Conservation (phyloP, 2,888 invertebrate species). For the Cosmia pyralina region DNA sequence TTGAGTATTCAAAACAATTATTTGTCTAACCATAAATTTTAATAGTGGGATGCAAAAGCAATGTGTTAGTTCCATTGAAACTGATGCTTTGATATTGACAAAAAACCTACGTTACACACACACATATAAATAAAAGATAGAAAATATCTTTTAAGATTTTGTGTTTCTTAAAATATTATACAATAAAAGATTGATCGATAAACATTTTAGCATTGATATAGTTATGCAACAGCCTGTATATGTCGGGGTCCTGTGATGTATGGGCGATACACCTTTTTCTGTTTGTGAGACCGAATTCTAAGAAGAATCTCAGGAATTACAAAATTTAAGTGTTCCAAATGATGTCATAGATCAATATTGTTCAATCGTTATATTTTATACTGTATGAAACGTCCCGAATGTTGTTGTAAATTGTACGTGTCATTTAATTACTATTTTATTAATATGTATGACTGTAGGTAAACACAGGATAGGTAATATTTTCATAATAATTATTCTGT, state of each 20-base stretch:
- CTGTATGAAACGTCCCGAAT: constrained; percentile 48
- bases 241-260: constrained; percentile 62
- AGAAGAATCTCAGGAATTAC: constrained; percentile 72
- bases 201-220: constrained; percentile 44
- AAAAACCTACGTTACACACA: constrained; percentile 41
- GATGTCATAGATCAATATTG: constrained; percentile 65
- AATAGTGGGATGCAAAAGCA: constrained; percentile 43
- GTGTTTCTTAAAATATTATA: constrained; percentile 18
- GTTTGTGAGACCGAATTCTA: constrained; percentile 69
- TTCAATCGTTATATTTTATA: constrained; percentile 58
- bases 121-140: constrained; percentile 32
- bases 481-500: constrained; percentile 32
- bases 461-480: constrained; percentile 25
- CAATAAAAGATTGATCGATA: constrained; percentile 41
- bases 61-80: constrained; percentile 49
- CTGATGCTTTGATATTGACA: constrained; percentile 25
- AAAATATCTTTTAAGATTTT: constrained; percentile 37
- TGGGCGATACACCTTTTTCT: constrained; percentile 60
- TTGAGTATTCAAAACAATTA: constrained; percentile 57
- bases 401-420: constrained; percentile 46
- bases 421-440: constrained; percentile 56
- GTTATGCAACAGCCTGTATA: constrained; percentile 62
- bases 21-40: constrained; percentile 53
- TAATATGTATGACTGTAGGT: constrained; percentile 52
- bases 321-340: constrained; percentile 63